Conservation (phyloP, 1,140 invertebrate species). For the Pseudoatta argentina region DNA sequence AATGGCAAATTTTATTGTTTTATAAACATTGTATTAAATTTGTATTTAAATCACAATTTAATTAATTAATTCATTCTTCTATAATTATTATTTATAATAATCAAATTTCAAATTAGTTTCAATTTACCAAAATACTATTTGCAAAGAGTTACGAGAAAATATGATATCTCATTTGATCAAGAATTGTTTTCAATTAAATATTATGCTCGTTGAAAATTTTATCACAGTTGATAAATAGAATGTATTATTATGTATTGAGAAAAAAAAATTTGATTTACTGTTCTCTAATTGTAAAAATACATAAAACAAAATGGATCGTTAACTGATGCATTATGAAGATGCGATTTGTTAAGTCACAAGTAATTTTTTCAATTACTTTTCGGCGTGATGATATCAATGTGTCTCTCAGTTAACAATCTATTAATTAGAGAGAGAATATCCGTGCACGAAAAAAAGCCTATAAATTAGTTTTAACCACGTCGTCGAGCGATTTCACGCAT, state of each 20-base stretch:
- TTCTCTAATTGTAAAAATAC: not conserved
- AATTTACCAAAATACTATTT: not conserved
- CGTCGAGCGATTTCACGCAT: conserved; percentile 45
- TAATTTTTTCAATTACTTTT: no score
- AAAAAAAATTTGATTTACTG: not conserved
- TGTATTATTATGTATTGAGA: not conserved
- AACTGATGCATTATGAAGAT: not conserved
- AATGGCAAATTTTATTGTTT: not conserved
- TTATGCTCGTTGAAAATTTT: not conserved
- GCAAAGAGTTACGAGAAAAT: not conserved
- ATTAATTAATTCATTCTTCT: not conserved
- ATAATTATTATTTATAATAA: not conserved
- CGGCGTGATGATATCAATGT: not conserved
- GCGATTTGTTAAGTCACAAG: not conserved
- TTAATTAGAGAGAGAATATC: not conserved
- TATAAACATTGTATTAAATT: not conserved
- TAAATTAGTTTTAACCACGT: conserved; percentile 69
- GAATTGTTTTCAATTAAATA: not conserved
- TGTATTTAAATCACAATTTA: not conserved
- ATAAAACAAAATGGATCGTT: not conserved
- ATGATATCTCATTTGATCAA: not conserved
- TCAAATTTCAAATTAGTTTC: not conserved
- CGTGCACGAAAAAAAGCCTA: conserved; percentile 32
- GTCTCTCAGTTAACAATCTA: not conserved
- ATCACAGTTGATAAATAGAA: not conserved